Conservation (phyloP, 1,140 invertebrate genomes). For the Sitobion miscanthi region DNA sequence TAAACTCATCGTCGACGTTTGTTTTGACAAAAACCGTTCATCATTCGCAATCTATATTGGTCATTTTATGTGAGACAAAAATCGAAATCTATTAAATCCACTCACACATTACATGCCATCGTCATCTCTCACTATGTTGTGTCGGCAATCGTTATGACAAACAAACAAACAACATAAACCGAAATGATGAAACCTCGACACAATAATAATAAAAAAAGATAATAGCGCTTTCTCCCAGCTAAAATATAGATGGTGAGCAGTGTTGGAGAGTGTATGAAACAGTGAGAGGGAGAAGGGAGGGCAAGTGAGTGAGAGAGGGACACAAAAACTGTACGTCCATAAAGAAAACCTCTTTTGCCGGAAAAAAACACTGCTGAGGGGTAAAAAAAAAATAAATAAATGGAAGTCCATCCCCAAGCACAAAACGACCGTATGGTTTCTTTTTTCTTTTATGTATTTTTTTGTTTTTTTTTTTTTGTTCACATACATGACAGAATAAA, state of each 20-base stretch:
- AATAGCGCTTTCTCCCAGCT: background rate
- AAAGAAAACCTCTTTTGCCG: constrained; percentile 39
- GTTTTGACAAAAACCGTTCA: background rate
- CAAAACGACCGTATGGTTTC: constrained; percentile 42
- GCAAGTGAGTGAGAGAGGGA: background rate
- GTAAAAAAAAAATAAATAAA: constrained; percentile 1
- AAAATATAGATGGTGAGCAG: background rate
- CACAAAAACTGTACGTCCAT: background rate
- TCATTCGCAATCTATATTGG: background rate
- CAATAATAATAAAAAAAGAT: constrained; percentile 16
- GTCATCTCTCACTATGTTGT: background rate
- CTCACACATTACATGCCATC: background rate
- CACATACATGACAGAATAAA: constrained; percentile 53
- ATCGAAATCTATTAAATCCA: constrained; percentile 30
- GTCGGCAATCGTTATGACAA: constrained; percentile 22
- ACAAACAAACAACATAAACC: constrained; percentile 40
- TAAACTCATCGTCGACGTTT: background rate
- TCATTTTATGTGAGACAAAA: background rate
- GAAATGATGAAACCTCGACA: constrained; percentile 25
- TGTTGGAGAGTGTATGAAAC: background rate
- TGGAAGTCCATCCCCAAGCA: constrained; percentile 49
- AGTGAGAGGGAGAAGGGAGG: background rate
- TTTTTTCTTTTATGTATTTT: constrained; percentile 33
- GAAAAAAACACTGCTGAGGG: background rate
- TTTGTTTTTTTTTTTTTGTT: background rate